A percentile compares a stretch with the other conserved stretches of the same genome.
Evolutionary conservation across 1,140 invertebrate species (phyloP).

Genomic region (Zaprionus tsacasi): DNA sequence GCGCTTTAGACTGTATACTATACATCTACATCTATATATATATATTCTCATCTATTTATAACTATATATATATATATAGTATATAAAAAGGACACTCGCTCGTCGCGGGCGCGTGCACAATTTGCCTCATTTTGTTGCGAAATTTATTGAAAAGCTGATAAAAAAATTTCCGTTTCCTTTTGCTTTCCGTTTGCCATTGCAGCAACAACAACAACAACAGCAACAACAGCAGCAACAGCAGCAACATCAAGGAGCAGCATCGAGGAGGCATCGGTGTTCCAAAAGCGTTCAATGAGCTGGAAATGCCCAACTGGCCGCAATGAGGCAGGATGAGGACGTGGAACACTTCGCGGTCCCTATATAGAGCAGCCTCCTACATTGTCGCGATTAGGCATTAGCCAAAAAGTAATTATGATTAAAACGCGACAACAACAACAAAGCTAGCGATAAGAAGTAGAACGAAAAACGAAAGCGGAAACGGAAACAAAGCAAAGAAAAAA

Average conservation of each 20-base stretch:
- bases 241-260: slow-evolving; percentile 1
- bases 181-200: slow-evolving; percentile 52
- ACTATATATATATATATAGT: slow-evolving; percentile 2
- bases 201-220: slow-evolving; percentile 18
- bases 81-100: neutral
- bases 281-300: slow-evolving; percentile 55
- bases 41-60: neutral
- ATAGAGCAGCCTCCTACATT: slow-evolving; percentile 4
- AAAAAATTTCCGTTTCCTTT: slow-evolving; percentile 73
- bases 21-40: slow-evolving; percentile 8
- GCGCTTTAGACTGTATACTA: neutral
- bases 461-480: slow-evolving; percentile 13
- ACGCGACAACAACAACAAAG: slow-evolving; percentile 43
- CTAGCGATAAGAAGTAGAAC: slow-evolving; percentile 1
- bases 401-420: slow-evolving; percentile 51
- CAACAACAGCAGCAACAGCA: slow-evolving; percentile 3
- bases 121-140: slow-evolving; percentile 60
- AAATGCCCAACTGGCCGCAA: slow-evolving; percentile 56
- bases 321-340: slow-evolving; percentile 23
- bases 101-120: slow-evolving; percentile 20
- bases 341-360: slow-evolving; percentile 9
- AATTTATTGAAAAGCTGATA: slow-evolving; percentile 72
- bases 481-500: neutral
- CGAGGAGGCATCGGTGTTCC: neutral
- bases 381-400: slow-evolving; percentile 15